Conservation (phyloP, 1,140 invertebrate genomes). For the Pseudomyrmex cubaensis region DNA sequence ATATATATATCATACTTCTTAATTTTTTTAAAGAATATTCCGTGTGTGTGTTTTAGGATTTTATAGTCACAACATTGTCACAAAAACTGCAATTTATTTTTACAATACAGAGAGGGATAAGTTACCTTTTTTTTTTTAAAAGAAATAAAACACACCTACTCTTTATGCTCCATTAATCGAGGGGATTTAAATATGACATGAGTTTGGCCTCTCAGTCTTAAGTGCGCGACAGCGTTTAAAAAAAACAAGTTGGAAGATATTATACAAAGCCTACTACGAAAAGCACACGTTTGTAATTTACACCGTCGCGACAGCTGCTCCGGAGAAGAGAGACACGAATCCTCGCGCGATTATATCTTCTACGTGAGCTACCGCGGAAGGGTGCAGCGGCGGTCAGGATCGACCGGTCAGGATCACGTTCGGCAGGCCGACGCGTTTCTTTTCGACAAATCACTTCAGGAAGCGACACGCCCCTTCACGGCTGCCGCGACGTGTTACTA, state of each 20-base stretch:
- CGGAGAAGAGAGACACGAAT: conserved; percentile 65
- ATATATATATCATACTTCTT: too few relatives aligned
- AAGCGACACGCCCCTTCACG: conserved; percentile 82
- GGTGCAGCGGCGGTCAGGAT: conserved; percentile 69
- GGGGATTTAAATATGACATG: conserved; percentile 1
- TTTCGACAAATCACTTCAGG: conserved; percentile 83
- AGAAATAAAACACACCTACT: too few relatives aligned
- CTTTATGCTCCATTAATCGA: not conserved
- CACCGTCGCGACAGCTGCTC: conserved; percentile 76
- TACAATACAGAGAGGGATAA: not conserved
- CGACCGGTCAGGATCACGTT: conserved; percentile 81
- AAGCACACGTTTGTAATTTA: conserved; percentile 45
- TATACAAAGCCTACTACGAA: not conserved
- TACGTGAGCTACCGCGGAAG: conserved; percentile 67
- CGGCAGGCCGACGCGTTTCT: conserved; percentile 61
- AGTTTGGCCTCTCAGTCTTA: not conserved
- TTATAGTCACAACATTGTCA: not conserved
- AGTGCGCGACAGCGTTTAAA: conserved; percentile 5
- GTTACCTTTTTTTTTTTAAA: not conserved
- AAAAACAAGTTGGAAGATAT: conserved; percentile 51
- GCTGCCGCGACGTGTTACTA: conserved; percentile 74
- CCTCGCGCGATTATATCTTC: conserved; percentile 42
- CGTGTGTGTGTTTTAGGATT: conserved; percentile 3
- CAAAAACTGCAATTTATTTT: conserved; percentile 1
- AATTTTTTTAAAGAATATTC: too few relatives aligned